Conservation (phyloP, 2,888 invertebrate species). For the Euzophera pinguis region DNA sequence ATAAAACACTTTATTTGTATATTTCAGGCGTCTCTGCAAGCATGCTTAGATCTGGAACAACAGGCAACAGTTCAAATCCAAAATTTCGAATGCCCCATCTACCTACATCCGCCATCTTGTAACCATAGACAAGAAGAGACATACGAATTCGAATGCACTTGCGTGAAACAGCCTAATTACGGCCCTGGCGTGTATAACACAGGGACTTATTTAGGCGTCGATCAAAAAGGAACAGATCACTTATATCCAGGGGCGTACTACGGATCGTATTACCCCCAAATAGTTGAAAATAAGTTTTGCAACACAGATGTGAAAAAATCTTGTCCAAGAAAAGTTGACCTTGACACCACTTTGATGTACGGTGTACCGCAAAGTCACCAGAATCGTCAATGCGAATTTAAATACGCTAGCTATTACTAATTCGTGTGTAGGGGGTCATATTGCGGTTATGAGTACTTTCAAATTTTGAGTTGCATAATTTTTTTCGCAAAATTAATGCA, state of each 20-base stretch:
- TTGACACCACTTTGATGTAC: not conserved
- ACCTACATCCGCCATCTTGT: slow-evolving; percentile 21
- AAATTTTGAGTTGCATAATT: too few relatives aligned
- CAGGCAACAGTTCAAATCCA: slow-evolving; percentile 44
- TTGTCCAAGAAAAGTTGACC: slow-evolving; percentile 2
- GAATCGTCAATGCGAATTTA: slow-evolving; percentile 6
- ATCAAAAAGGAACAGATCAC: not conserved
- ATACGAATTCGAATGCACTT: slow-evolving; percentile 13
- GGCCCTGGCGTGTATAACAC: not conserved
- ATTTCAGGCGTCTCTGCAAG: slow-evolving; percentile 32
- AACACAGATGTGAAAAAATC: not conserved
- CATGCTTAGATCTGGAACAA: slow-evolving; percentile 28
- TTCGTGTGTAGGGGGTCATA: not conserved
- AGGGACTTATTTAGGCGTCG: not conserved
- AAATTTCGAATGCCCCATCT: slow-evolving; percentile 51
- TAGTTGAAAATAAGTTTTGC: not conserved
- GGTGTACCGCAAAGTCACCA: slow-evolving; percentile 8
- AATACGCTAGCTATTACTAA: slow-evolving; percentile 5
- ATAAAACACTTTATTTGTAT: slow-evolving; percentile 1
- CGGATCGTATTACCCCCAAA: not conserved
- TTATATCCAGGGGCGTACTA: not conserved
- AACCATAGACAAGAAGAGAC: not conserved
- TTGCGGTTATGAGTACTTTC: not conserved
- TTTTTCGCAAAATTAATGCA: too few relatives aligned
- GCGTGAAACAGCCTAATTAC: slow-evolving; percentile 10